Evolutionary conservation across 2,888 invertebrate genomes (phyloP).

Genomic region (Phymatocera aterrima): DNA sequence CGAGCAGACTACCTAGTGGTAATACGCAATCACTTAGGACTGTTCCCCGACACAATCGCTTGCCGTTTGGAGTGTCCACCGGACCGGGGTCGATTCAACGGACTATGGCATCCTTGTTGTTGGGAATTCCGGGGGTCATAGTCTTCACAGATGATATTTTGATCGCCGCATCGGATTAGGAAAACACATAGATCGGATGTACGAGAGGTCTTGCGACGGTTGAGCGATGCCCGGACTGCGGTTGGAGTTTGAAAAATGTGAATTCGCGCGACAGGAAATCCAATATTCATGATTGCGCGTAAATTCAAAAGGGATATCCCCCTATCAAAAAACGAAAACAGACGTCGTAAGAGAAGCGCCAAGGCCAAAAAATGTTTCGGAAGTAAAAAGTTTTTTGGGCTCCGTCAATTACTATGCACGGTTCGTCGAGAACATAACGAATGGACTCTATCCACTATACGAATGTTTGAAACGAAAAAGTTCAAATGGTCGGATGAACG

Average conservation of each 20-base stretch:
- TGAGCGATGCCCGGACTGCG: not conserved
- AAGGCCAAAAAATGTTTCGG: not conserved
- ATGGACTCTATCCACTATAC: not conserved
- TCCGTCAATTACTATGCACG: not conserved
- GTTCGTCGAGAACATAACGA: not conserved
- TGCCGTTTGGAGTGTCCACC: constrained; percentile 61
- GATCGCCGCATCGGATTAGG: not conserved
- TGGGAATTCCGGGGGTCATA: constrained; percentile 42
- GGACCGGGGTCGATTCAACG: constrained; percentile 53
- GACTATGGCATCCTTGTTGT: not conserved
- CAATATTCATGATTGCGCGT: not conserved
- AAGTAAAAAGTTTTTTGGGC: constrained; percentile 4
- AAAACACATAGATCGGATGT: not conserved
- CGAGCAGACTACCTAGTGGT: constrained; percentile 54
- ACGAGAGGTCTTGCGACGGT: not conserved
- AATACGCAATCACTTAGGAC: constrained; percentile 55
- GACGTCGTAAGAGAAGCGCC: not conserved
- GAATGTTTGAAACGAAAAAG: not conserved
- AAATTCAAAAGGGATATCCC: not conserved
- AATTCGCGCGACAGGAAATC: not conserved
- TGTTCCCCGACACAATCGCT: constrained; percentile 48
- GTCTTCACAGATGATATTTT: constrained; percentile 35
- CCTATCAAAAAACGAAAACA: not conserved
- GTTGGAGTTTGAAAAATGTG: constrained; percentile 16
- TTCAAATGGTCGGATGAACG: constrained; percentile 56